Base-by-base conservation (phyloP, 1,140 invertebrate genomes). In the Ceratina japonica region DNA sequence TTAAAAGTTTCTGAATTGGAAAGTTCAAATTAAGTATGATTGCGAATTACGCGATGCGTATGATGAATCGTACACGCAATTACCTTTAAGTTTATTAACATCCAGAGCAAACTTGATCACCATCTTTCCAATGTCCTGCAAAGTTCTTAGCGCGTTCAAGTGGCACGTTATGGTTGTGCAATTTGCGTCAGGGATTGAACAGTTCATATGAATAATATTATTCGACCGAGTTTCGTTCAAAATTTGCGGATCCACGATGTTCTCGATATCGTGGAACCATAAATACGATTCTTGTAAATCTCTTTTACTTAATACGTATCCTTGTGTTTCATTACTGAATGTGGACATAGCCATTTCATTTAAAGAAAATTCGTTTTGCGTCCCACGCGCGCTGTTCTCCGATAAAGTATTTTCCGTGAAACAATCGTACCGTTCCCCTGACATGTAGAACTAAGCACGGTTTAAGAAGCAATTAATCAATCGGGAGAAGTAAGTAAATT, bases 71-170 rank as follows among this genome's bases (percentile, higher is more conserved):
- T 18, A 2, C 8, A n/a, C 16, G 4, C 8, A 20, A 52, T 59
- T 82, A 85, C 86, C 79, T 79, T 66, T 79, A 3, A 88, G 56
- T 49, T 58, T 79, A 56, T 59, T 49, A 4, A 64, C 15, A n/a
- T 89, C 69, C 20, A 90, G 61, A n/a, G 73, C 52, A 18, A 89
- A 70, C 59, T 70, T 79, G 20, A 89, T 75, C 54, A 61, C n/a
- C 20, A 89, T 44, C 16, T 80, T 88, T 8, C 75, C 86, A 51
- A 86, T 59, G 27, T 89, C 80, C 31, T 89, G 79, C n/a, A 78
- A 56, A 2, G 82, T 81, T 70, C 80, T 87, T 37, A 89, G 31
- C 8, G 52, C 24, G 20, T 37, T 79, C 3, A 90, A 66, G 62
- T 85, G 58, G 15, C 89, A 90, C 0, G 66, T 58, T 0, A 90